Evolutionary conservation across 2,888 invertebrate species (phyloP).

Genomic region (Parasteatoda lunata): DNA sequence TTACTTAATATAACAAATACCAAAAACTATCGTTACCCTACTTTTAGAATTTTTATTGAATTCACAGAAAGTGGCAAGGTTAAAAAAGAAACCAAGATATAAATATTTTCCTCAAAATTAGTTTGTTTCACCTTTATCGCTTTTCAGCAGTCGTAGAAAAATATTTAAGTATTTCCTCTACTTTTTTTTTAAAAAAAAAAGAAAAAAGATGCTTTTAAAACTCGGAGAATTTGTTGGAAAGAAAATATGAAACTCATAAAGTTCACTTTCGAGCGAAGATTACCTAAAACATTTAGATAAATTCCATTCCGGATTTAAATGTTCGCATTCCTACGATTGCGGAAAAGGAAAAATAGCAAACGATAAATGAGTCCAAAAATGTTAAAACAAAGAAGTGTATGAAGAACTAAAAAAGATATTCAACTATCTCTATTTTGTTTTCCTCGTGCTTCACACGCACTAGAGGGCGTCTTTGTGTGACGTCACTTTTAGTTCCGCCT

Average conservation of each 20-base stretch:
- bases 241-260: slow-evolving; percentile 12
- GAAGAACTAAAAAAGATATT: not conserved
- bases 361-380: slow-evolving; percentile 33
- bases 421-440: slow-evolving; percentile 23
- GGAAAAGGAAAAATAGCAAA: slow-evolving; percentile 21
- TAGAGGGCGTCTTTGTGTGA: slow-evolving; percentile 41
- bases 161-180: not conserved
- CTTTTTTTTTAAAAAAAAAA: not conserved
- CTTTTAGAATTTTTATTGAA: too few relatives aligned
- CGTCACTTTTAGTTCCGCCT: slow-evolving; percentile 38
- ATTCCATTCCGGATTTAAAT: slow-evolving; percentile 35
- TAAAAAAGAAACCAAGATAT: too few relatives aligned
- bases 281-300: slow-evolving; percentile 15
- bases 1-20: too few relatives aligned
- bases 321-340: slow-evolving; percentile 20
- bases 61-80: too few relatives aligned
- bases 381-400: slow-evolving; percentile 20
- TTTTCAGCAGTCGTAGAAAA: not conserved
- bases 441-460: slow-evolving; percentile 26
- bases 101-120: too few relatives aligned
- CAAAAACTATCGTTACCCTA: too few relatives aligned
- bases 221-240: not conserved
- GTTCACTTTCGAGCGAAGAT: not conserved
- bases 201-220: not conserved
- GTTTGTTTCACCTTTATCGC: too few relatives aligned